These are phyloP conservation scores for Coelopa frigida DNA, from an alignment of 1,140 invertebrate genomes.

Conservation along the genomic window DNA sequence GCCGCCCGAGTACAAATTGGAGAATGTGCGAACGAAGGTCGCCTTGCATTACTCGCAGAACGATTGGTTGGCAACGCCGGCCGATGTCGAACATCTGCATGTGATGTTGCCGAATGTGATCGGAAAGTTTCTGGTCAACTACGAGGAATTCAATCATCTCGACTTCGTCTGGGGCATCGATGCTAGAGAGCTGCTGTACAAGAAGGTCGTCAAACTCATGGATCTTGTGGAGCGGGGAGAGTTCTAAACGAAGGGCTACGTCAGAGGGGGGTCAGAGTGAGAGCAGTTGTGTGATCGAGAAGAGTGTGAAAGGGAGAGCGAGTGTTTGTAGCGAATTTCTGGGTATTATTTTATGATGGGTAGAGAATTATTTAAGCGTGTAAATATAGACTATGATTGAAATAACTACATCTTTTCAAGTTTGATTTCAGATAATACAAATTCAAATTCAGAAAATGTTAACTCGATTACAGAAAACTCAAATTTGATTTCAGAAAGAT, in stretches of 20 bases:
- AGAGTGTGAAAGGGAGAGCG: too few species aligned
- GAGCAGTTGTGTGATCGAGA: too few species aligned
- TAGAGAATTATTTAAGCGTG: too few species aligned
- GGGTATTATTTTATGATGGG: too few species aligned
- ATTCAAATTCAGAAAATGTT: too few species aligned
- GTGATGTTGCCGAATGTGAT: constrained; percentile 44
- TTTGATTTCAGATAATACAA: too few species aligned
- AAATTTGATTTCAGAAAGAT: too few species aligned
- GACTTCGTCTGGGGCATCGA: constrained; percentile 53
- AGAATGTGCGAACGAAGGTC: constrained; percentile 53
- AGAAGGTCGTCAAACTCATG: constrained; percentile 44
- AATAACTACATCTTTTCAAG: too few species aligned
- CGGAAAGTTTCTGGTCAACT: constrained; percentile 43
- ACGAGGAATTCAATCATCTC: constrained; percentile 50
- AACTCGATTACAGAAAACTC: too few species aligned
- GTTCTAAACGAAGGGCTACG: neutral
- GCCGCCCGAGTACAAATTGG: constrained; percentile 57
- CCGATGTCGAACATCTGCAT: constrained; percentile 45
- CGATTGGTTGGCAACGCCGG: constrained; percentile 53
- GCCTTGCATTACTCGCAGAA: constrained; percentile 57
- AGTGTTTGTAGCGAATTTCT: too few species aligned
- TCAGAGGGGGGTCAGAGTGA: neutral
- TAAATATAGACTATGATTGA: too few species aligned
- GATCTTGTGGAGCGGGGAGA: constrained; percentile 15
- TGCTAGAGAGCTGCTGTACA: constrained; percentile 44